These are phyloP conservation scores for Regulus satrapa DNA, from an alignment of 2,113 vertebrate genomes.

Conservation along the genomic window DNA sequence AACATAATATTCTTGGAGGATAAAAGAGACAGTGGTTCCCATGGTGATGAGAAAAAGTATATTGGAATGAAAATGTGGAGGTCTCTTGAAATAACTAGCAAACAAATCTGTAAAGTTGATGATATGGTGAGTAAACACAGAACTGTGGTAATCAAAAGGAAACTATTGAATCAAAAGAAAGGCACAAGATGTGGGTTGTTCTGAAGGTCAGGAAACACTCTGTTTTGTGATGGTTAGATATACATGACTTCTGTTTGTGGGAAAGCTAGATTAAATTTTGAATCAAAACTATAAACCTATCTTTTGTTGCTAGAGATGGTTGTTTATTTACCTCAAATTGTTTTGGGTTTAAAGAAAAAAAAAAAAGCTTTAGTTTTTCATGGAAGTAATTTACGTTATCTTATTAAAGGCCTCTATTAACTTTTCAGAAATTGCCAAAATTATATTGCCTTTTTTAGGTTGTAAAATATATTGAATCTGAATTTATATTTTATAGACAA, in stretches of 20 bases:
- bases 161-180: background rate
- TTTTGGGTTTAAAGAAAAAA: background rate
- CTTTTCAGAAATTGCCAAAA: background rate
- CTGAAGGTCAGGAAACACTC: background rate
- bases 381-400: background rate
- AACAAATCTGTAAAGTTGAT: background rate
- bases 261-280: background rate
- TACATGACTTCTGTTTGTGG: background rate
- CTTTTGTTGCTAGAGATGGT: background rate
- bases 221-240: background rate
- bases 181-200: background rate
- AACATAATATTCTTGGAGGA: background rate
- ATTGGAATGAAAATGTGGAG: background rate
- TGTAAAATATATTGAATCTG: background rate
- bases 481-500: too few relatives aligned
- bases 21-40: constrained; percentile 15
- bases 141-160: background rate
- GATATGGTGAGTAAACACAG: background rate
- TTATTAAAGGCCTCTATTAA: background rate
- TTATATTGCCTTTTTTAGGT: background rate
- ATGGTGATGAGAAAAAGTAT: constrained; percentile 15
- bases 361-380: background rate
- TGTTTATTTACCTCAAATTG: background rate
- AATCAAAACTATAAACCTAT: background rate
- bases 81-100: background rate